Conservation (phyloP, 2,797 vertebrate species). For the Eulemur albifrons region DNA sequence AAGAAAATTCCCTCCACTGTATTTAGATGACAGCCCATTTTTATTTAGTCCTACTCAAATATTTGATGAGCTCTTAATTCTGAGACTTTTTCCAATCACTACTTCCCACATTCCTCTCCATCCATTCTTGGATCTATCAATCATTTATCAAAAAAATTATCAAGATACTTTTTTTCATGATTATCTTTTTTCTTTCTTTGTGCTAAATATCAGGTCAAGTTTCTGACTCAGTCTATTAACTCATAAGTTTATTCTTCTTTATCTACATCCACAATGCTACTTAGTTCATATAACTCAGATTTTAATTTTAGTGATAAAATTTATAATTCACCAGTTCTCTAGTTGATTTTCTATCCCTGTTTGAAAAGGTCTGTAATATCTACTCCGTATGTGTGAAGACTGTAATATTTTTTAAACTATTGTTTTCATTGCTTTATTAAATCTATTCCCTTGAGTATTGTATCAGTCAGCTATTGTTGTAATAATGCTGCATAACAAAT, state of each 20-base stretch:
- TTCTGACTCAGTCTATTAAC: background rate
- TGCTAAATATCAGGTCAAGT: background rate
- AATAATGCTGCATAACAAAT: background rate
- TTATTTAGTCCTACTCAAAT: background rate
- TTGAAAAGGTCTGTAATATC: background rate
- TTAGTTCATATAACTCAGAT: background rate
- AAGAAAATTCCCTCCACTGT: background rate
- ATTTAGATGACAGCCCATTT: background rate
- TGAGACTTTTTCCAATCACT: background rate
- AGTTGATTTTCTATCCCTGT: background rate
- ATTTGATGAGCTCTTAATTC: background rate
- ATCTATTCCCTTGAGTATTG: background rate
- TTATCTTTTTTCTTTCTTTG: background rate
- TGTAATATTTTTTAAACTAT: background rate
- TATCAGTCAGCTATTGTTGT: background rate
- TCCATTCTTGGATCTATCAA: background rate
- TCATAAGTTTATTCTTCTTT: background rate
- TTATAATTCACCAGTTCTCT: background rate
- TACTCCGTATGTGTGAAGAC: background rate
- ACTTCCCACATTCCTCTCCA: background rate
- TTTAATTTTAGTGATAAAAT: background rate
- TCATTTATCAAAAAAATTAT: background rate
- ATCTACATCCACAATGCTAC: background rate
- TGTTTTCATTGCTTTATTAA: background rate
- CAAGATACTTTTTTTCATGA: background rate